Conservation (phyloP, 2,113 vertebrate genomes). For the Mormyrus iriodes region DNA sequence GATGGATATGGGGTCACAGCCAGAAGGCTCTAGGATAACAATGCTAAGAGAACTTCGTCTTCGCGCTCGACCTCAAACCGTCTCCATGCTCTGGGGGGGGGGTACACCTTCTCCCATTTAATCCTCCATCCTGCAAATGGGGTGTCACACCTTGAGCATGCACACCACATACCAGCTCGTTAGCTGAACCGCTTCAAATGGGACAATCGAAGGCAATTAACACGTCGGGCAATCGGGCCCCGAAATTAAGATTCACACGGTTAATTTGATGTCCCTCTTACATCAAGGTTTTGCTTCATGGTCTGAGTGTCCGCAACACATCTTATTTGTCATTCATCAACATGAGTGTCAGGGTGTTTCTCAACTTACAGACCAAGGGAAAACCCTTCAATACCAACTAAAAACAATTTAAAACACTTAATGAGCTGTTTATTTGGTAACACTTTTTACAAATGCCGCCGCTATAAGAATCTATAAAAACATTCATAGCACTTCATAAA, state of each 20-base stretch:
- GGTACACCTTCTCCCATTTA: neutral
- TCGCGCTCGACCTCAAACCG: neutral
- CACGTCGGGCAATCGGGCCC: neutral
- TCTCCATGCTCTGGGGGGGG: neutral
- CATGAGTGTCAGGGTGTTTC: neutral
- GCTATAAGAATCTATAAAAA: neutral
- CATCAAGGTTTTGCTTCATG: neutral
- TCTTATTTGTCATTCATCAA: neutral
- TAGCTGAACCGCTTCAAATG: neutral
- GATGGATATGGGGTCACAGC: conserved; percentile 39
- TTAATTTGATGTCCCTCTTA: neutral
- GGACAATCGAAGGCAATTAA: neutral
- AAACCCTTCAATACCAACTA: neutral
- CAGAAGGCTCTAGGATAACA: neutral
- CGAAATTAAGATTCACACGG: neutral
- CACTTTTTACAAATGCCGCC: neutral
- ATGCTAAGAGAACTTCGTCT: neutral
- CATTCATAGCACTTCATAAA: neutral
- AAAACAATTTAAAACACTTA: neutral
- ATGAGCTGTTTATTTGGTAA: neutral
- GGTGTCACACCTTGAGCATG: too few species aligned
- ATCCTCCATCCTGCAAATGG: neutral
- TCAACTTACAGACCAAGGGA: neutral
- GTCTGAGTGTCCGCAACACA: neutral
- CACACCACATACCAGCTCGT: neutral